Evolutionary conservation across 1,140 invertebrate species (phyloP), one percentile per base, ranked within the genome.

Genomic region (Pseudomyrmex dendroicus): DNA sequence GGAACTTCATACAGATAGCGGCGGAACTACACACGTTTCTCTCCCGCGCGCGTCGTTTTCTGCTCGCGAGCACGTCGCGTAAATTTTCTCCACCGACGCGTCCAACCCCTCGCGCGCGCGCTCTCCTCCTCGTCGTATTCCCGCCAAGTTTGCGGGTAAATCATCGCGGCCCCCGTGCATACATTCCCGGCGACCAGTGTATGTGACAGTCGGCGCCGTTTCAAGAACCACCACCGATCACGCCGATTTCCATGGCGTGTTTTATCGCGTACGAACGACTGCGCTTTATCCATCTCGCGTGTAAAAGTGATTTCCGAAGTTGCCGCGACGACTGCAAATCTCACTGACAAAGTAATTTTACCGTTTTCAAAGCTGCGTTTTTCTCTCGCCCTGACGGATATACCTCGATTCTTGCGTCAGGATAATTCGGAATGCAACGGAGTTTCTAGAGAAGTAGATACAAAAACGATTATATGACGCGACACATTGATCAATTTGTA

Each of bases 71-170:
- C 74, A 87, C 74, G 76, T 87, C 84, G 72, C 52, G 66, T 87
- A 88, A 88, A 87, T 88, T 87, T 86, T 61, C 82, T 74, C 82
- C 76, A 15, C 59, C 68, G 54, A 54, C 80, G 57, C 62, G 35
- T 62, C 35, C 63, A 22, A 20, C 48, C 67, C 61, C 48, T 1
- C 8, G 50, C 15, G 54, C 52, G 22, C 54, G 52, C 5, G 0
- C 35, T 35, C 35, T 35, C 35, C 35, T 35, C 35, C 35, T 35
- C 35, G 35, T 35, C 35, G 35, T 35, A 35, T 35, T 86, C 66
- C 66, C 25, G 63, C 70, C 72, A 88, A 88, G 86, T 86, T 88
- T 78, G 54, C 61, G 59, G 50, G 67, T 87, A 87, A 88, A 88
- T 84, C 70, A 74, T 87, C 74, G 66, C 73, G 15, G 59, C 67